A percentile compares a stretch with the other conserved stretches of the same genome.
phyloP scores from a whole-genome alignment of 2,113 vertebrate species.

The Eubucco bourcierii region DNA sequence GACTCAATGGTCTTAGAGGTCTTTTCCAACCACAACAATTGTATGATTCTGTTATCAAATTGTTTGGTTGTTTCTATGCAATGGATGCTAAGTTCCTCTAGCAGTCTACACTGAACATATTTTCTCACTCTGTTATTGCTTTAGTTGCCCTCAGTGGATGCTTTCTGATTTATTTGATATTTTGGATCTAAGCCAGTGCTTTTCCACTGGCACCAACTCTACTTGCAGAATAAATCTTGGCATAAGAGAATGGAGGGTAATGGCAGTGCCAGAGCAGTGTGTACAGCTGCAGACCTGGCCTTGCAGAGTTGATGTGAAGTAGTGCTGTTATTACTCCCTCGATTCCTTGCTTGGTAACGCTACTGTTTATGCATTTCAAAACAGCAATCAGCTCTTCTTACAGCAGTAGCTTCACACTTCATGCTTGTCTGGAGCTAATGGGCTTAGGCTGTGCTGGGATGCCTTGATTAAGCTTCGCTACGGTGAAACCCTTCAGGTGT shows the following conservation, averaged over 20 bases:
- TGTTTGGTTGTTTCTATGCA: neutral
- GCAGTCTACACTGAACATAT: neutral
- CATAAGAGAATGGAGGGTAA: neutral
- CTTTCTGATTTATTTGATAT: slow-evolving; percentile 15
- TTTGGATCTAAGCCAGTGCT: neutral
- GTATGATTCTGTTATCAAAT: neutral
- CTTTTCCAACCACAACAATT: too few species aligned
- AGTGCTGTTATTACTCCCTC: neutral
- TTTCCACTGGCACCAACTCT: neutral
- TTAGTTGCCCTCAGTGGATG: neutral
- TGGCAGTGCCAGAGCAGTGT: neutral
- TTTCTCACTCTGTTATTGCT: neutral
- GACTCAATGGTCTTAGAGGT: too few species aligned
- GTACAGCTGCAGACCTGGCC: neutral
- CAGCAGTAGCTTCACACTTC: slow-evolving; percentile 22
- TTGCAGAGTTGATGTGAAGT: neutral
- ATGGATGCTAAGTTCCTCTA: neutral
- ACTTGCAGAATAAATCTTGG: slow-evolving; percentile 16
- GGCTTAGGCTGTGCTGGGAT: neutral
- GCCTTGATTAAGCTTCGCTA: neutral
- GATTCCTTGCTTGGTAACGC: neutral
- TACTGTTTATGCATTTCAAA: slow-evolving; percentile 34
- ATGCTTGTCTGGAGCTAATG: neutral
- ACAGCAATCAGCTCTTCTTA: neutral
- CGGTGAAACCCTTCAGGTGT: neutral